Conservation (phyloP, 2,797 vertebrate genomes). For the Chelmon rostratus region DNA sequence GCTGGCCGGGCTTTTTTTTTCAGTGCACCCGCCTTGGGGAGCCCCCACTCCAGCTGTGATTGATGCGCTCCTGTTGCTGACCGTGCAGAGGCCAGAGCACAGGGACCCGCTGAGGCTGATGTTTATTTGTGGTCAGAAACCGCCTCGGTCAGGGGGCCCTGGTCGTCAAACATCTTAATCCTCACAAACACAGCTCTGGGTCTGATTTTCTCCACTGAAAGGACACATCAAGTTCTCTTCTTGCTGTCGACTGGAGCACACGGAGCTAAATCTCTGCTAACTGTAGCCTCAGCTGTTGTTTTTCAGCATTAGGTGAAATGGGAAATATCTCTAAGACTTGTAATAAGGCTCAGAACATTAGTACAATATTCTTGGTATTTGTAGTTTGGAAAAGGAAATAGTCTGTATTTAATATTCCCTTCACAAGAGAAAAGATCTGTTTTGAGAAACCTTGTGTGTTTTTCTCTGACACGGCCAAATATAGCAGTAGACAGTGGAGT, state of each 20-base stretch:
- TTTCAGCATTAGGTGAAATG: conserved; percentile 6
- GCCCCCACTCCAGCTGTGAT: conserved; percentile 80
- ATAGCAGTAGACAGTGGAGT: conserved; percentile 57
- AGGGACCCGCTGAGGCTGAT: conserved; percentile 76
- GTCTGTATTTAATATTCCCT: conserved; percentile 1
- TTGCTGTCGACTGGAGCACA: conserved; percentile 14
- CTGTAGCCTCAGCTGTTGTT: not conserved
- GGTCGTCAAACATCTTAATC: conserved; percentile 84
- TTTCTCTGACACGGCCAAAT: conserved; percentile 42
- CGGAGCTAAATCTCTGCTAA: conserved; percentile 15
- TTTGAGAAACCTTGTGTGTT: conserved; percentile 19
- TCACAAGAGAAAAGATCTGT: conserved; percentile 2
- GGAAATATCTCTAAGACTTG: not conserved
- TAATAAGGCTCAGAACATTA: not conserved
- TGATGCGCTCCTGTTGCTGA: conserved; percentile 82
- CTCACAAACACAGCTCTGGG: conserved; percentile 72
- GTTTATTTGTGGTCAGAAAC: conserved; percentile 86
- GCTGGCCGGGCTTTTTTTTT: conserved; percentile 68
- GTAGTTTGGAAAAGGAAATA: not conserved
- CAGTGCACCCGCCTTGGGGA: conserved; percentile 67
- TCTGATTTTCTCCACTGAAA: conserved; percentile 55
- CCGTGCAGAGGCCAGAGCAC: conserved; percentile 73
- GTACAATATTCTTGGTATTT: not conserved
- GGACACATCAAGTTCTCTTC: conserved; percentile 50
- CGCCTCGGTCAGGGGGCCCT: conserved; percentile 72